A percentile compares a stretch with the other conserved stretches of the same genome.
Conservation (phyloP, 1,140 invertebrate species). For the Dreissena rostriformis region DNA sequence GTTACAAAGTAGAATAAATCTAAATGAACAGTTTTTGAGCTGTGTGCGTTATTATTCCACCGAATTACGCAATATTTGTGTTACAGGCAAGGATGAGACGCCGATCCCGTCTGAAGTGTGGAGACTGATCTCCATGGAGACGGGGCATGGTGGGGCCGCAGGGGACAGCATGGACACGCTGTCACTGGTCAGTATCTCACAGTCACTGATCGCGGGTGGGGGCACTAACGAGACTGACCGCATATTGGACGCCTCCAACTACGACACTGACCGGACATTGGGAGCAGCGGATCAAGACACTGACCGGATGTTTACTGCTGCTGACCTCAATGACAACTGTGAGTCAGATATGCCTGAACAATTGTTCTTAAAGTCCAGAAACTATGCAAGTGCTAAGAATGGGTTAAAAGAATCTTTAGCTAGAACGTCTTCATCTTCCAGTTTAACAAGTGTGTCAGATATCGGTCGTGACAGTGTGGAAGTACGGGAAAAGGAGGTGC, state of each 20-base stretch:
- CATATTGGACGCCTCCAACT: no score
- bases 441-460: slow-evolving; percentile 39
- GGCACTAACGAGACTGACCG: neutral
- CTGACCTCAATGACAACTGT: neutral
- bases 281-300: neutral
- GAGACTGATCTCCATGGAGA: slow-evolving; percentile 49
- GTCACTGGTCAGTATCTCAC: neutral
- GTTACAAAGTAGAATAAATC: no score
- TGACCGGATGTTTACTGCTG: no score
- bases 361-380: neutral
- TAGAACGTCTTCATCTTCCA: slow-evolving; percentile 29
- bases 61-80: no score
- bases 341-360: neutral
- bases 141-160: slow-evolving; percentile 12
- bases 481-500: slow-evolving; percentile 23
- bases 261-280: neutral
- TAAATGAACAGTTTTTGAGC: no score
- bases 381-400: slow-evolving; percentile 31
- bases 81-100: neutral
- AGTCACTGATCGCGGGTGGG: neutral
- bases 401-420: slow-evolving; percentile 16
- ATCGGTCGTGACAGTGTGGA: slow-evolving; percentile 5
- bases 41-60: no score
- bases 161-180: neutral
- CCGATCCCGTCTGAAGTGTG: slow-evolving; percentile 51